Conservation (phyloP, 2,888 invertebrate species). For the Laothoe populi region DNA sequence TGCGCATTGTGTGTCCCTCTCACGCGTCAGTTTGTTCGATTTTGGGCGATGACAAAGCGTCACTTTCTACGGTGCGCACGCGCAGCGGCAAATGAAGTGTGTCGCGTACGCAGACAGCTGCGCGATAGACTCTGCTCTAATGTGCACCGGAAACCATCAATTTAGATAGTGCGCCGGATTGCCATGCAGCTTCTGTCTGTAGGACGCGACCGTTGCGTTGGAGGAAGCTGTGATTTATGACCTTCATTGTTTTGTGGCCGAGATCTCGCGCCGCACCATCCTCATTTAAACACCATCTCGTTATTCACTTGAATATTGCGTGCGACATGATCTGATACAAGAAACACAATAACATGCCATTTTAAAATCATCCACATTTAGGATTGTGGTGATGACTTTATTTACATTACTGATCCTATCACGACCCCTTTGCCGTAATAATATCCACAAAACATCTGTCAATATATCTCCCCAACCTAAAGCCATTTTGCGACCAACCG, state of each 20-base stretch:
- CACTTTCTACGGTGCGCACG: conserved; percentile 80
- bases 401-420: conserved; percentile 18
- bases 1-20: conserved; percentile 46
- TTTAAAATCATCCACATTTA: conserved; percentile 24
- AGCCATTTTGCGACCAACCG: conserved; percentile 47
- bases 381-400: conserved; percentile 25
- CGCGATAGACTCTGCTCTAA: conserved; percentile 74
- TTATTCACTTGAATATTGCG: conserved; percentile 45
- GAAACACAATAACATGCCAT: conserved; percentile 33
- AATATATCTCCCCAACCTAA: conserved; percentile 51
- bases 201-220: conserved; percentile 78
- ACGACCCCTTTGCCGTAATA: conserved; percentile 31
- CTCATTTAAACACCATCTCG: conserved; percentile 56
- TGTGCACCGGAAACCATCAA: conserved; percentile 83
- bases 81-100: conserved; percentile 81
- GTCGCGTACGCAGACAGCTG: conserved; percentile 79
- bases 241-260: conserved; percentile 79
- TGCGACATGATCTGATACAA: conserved; percentile 35
- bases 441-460: conserved; percentile 62
- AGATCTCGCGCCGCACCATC: conserved; percentile 62
- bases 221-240: conserved; percentile 82
- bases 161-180: conserved; percentile 81
- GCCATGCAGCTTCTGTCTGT: conserved; percentile 74
- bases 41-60: conserved; percentile 78
- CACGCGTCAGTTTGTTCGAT: conserved; percentile 61